Evolutionary conservation across 2,797 vertebrate species (phyloP), one percentile per base, ranked within the genome.

Genomic region (Tapera naevia): DNA sequence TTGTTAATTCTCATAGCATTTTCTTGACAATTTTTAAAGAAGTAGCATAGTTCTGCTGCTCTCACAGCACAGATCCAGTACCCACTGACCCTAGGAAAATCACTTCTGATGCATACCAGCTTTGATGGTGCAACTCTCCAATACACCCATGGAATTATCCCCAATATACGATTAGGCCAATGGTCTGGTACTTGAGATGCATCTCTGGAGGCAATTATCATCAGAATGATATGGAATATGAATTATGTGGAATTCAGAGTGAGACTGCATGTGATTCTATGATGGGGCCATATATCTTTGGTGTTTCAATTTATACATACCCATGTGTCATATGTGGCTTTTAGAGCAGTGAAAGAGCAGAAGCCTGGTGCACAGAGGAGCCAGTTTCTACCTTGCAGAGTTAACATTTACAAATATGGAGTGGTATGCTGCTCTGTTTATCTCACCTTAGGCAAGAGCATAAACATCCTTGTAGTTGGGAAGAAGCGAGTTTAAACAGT

Each of bases 401-500:
- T 92, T 78, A 96, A 96, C 97, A 98, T 95, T 97, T 94, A 97
- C 98, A 97, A 97, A 99, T 98, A 99, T 98, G 99, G 99, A 98
- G 98, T 98, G 99, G 99, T 98, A 99, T 99, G 96, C 95, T 80
- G 92, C 90, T 91, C 78, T 96, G 97, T 97, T 96, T 97, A 95
- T 91, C 86, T 73, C 83, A 80, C 95, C 83, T 91, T 89, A 93
- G 67, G 91, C 95, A 97, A 96, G 97, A 97, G 97, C 94, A 97
- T 98, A 98, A 98, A 98, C 95, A 96, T 97, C 97, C 95, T 95
- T 92, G 92, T 97, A 94, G 89, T 88, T 57, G 87, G 73, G 88
- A 89, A 96, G 93, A 94, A 93, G 71, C 39, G 64, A 51, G 69
- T 61, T 73, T 74, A 83, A 25, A 82, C 54, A 60, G 58, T 78